Conservation (phyloP, 2,797 vertebrate species). For the Premnoplex brunnescens region DNA sequence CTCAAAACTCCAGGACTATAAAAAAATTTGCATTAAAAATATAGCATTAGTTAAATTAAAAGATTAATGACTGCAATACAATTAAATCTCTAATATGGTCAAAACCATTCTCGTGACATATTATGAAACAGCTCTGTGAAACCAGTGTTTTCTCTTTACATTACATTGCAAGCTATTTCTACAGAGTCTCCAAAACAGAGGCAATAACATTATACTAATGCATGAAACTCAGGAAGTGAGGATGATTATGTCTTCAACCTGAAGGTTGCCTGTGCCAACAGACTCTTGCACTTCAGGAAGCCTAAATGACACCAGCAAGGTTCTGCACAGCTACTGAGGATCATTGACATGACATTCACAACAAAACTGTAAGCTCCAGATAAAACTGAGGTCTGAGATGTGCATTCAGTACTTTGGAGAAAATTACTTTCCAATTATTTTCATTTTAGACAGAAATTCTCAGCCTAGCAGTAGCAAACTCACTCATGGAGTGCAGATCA, state of each 20-base stretch:
- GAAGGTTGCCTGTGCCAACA: neutral
- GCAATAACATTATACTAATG: neutral
- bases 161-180: neutral
- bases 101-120: neutral
- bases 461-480: neutral
- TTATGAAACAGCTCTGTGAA: neutral
- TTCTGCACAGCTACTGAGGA: neutral
- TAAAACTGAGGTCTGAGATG: neutral
- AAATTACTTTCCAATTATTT: neutral
- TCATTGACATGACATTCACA: neutral
- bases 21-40: neutral
- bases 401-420: neutral
- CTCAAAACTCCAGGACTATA: neutral
- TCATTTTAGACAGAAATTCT: neutral
- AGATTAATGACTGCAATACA: neutral
- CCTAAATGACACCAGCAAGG: conserved; percentile 5
- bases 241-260: neutral
- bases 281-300: conserved; percentile 6
- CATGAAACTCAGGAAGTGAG: neutral
- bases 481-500: neutral
- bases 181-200: neutral
- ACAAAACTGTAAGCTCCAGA: neutral
- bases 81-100: neutral
- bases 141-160: neutral
- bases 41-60: neutral